Evolutionary conservation across 2,888 invertebrate genomes (phyloP), one percentile per base, ranked within the genome.

Genomic region (Drosophila mimetica): DNA sequence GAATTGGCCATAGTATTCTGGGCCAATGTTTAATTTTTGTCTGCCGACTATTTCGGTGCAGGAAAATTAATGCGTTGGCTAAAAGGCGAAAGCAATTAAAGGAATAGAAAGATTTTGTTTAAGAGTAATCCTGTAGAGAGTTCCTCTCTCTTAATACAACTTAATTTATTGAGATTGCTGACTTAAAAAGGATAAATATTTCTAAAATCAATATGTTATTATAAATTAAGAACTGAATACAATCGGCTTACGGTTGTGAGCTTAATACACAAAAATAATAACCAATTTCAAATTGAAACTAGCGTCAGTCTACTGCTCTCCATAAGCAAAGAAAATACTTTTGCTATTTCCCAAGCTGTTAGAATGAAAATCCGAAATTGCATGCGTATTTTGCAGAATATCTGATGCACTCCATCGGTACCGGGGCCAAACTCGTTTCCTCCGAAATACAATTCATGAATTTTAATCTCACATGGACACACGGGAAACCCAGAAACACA

Each of bases 391-490:
- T 41, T 9, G 22, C 28, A 0, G 37, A 55, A 44, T 66, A 48
- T 32, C 66, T 47, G 44, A 55, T 48, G 66, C 30, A 57, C 48
- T 66, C 48, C 22, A 65, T 55, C 51, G 20, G 34, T 37, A 6
- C 34, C 32, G 44, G 57, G 65, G 25, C 48, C 48, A 52, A 83
- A 74, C 77, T 64, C 61, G 64, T 67, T 67, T 77, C 6, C 36
- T 46, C 47, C 51, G 18, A 71, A 73, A 73, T 61, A 65, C 61
- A 60, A 75, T 80, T 76, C 79, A 77, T 84, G 59, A 73, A 64
- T 65, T 75, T 61, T 81, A 71, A 84, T 85, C 79, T 58, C 16
- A 57, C 77, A 61, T 65, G 71, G 71, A 77, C 66, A 72, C 48
- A 48, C n/a, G 59, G 16, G n/a, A 6, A 8, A 6, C 46, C 48